Evolutionary conservation across 1,140 invertebrate genomes (phyloP), one percentile per base, ranked within the genome.

Genomic region (Magallana angulata): DNA sequence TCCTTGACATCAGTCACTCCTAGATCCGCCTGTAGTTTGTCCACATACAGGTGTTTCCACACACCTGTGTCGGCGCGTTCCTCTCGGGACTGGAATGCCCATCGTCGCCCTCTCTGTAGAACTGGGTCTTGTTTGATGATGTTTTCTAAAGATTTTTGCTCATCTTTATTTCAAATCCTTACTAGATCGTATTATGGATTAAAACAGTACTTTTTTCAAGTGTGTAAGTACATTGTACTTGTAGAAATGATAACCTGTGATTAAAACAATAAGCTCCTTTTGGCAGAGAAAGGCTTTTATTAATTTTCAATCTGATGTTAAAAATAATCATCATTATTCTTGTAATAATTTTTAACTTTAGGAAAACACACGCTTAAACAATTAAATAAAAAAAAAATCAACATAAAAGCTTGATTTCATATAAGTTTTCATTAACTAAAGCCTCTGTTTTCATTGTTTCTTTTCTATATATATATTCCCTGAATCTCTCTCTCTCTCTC

Each of bases 51-150:
- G 64, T 76, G 64, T 58, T 85, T 85, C 68, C 68, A 30, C 24
- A 85, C 48, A 2, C 64, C 84, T 24, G 68, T 57, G 12, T 71
- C 36, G 56, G 36, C 36, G 30, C 68, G 30, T 57, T 85, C 84
- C 36, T 85, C 84, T 76, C 84, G 62, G 6, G 36, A 36, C 24
- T 71, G 68, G 56, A 85, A 85, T 3, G 84, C 84, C 84, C 84
- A 85, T 64, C 56, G 84, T 12, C 76, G 71, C 16, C 36, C 16
- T 24, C 56, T 18, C 57, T 85, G 71, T 48, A 85, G 14, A 30
- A 76, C 36, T 58, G 84, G 84, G 76, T 85, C 84, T 18, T 85
- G 48, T 57, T 68, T 57, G 8, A 56, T 64, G n/a, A 85, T n/a
- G n/a, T 85, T 68, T 16, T 85, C 84, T 85, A 14, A 62, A 62